A percentile compares a stretch with the other conserved stretches of the same genome.
These are phyloP conservation scores for Neuroterus valhalla DNA, from an alignment of 1,140 invertebrate genomes.

Conservation along the genomic window DNA sequence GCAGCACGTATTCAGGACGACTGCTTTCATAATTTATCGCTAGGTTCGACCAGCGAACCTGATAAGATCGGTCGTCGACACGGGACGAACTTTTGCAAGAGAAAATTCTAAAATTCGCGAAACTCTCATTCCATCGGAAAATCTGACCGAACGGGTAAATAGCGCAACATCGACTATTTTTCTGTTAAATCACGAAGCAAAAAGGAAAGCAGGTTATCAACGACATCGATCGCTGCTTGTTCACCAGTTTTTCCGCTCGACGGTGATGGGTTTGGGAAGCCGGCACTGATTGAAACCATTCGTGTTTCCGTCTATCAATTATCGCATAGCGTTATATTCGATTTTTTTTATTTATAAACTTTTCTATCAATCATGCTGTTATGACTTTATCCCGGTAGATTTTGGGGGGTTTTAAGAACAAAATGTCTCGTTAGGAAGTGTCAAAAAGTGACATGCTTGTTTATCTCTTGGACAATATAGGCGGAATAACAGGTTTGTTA, in stretches of 20 bases:
- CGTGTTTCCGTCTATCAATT: conserved; percentile 20
- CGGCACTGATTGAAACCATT: conserved; percentile 23
- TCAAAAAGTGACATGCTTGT: background rate
- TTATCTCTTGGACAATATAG: conserved; percentile 1
- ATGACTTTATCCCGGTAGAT: background rate
- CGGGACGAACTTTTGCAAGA: background rate
- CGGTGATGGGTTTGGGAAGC: conserved; percentile 19
- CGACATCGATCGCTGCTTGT: conserved; percentile 29
- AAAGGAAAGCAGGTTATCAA: conserved; percentile 23
- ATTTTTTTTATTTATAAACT: conserved; percentile 9
- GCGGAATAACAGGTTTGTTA: background rate
- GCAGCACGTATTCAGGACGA: conserved; percentile 12
- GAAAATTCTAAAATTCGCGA: background rate
- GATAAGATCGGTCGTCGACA: conserved; percentile 5
- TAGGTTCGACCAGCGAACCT: background rate
- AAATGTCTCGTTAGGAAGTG: background rate
- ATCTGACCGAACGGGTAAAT: conserved; percentile 12
- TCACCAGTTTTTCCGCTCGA: conserved; percentile 28
- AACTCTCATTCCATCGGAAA: conserved; percentile 3
- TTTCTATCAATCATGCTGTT: conserved; percentile 11
- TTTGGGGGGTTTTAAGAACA: background rate
- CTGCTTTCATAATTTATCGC: conserved; percentile 20
- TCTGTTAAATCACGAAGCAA: conserved; percentile 25
- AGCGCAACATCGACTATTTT: conserved; percentile 24
- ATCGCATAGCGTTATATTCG: background rate